These are phyloP conservation scores for Lordiphosa mommai DNA, from an alignment of 1,140 invertebrate genomes.

Conservation along the genomic window DNA sequence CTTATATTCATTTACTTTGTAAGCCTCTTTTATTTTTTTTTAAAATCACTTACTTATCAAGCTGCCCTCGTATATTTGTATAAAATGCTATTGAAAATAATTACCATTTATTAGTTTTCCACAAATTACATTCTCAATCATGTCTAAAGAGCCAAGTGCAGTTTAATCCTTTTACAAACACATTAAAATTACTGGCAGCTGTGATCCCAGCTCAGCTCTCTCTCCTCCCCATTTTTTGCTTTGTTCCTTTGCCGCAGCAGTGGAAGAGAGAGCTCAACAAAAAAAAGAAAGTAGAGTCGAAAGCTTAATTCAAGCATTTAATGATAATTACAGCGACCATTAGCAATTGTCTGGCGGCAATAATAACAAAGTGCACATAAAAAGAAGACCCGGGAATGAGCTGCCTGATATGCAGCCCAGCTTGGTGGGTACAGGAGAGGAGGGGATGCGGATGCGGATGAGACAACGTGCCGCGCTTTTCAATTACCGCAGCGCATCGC, in stretches of 20 bases:
- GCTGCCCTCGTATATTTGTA: no score
- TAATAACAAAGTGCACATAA: conserved; percentile 58
- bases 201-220: conserved; percentile 22
- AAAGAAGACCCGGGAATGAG: conserved; percentile 33
- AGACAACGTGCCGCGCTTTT: conserved; percentile 57
- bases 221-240: no score
- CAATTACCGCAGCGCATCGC: conserved; percentile 48
- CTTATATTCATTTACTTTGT: no score
- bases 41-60: no score
- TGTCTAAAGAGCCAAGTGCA: conserved; percentile 37
- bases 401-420: conserved; percentile 1
- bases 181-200: conserved; percentile 47
- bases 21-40: no score
- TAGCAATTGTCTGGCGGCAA: conserved; percentile 66
- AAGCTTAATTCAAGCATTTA: conserved; percentile 49
- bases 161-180: conserved; percentile 46
- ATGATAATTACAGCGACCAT: conserved; percentile 69
- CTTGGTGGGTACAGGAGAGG: not conserved
- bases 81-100: not conserved
- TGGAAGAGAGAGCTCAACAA: not conserved
- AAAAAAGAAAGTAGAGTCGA: conserved; percentile 14
- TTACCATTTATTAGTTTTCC: not conserved
- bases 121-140: conserved; percentile 18
- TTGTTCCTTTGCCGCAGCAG: conserved; percentile 6
- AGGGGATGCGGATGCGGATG: not conserved